These are phyloP conservation scores for Aplocera efformata DNA, from an alignment of 2,888 invertebrate genomes.

Conservation along the genomic window DNA sequence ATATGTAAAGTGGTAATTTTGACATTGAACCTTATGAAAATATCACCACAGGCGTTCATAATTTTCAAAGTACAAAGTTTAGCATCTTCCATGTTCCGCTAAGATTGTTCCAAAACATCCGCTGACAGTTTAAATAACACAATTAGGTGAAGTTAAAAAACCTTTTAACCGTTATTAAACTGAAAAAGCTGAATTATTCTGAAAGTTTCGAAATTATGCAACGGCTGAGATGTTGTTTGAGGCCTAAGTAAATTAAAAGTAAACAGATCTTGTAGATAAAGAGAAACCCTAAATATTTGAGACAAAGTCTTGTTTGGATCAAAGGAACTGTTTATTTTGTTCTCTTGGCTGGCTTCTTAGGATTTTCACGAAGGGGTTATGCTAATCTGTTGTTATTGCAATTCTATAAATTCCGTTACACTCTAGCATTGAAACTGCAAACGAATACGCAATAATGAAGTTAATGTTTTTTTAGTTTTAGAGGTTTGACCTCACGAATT, in stretches of 20 bases:
- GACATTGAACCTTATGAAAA: no score
- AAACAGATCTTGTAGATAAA: constrained; percentile 33
- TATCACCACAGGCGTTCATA: not conserved
- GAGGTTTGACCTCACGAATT: no score
- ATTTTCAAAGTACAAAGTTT: constrained; percentile 8
- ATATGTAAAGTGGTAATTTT: no score
- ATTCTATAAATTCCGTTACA: no score
- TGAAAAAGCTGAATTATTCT: constrained; percentile 22
- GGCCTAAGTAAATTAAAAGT: constrained; percentile 36
- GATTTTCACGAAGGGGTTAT: no score
- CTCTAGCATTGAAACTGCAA: no score
- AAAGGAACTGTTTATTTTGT: constrained; percentile 4
- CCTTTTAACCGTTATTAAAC: constrained; percentile 19
- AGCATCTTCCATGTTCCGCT: constrained; percentile 14
- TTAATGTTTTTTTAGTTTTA: no score
- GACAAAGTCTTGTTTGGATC: constrained; percentile 6
- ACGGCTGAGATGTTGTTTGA: constrained; percentile 24
- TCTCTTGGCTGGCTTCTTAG: not conserved
- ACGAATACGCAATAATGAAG: no score
- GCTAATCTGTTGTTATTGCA: no score
- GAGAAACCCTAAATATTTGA: constrained; percentile 3
- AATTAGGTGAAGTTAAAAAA: constrained; percentile 22
- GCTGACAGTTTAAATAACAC: constrained; percentile 21
- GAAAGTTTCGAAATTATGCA: constrained; percentile 21
- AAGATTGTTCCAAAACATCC: constrained; percentile 20